A percentile compares a stretch with the other conserved stretches of the same genome.
Conservation (phyloP, 2,888 invertebrate genomes). For the Arctia plantaginis region DNA sequence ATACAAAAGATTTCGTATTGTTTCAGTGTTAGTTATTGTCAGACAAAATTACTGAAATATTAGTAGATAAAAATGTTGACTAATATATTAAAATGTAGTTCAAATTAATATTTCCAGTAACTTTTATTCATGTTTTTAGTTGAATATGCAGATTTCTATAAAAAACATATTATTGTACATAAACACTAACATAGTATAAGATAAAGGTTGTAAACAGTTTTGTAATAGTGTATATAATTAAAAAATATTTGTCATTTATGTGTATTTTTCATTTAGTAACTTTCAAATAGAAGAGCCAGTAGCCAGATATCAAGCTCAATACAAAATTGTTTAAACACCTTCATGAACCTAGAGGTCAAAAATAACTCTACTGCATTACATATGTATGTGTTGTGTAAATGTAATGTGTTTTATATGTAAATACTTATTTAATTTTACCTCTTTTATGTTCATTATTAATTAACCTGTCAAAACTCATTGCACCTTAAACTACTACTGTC, state of each 20-base stretch:
- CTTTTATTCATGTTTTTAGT: neutral
- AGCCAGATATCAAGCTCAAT: too few species aligned
- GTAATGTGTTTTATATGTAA: too few species aligned
- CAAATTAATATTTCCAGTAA: neutral
- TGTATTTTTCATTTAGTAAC: constrained; percentile 5
- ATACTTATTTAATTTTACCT: too few species aligned
- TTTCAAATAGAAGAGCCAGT: neutral
- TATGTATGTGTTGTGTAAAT: too few species aligned
- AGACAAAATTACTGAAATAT: neutral
- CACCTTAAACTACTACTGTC: too few species aligned
- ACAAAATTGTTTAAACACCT: too few species aligned
- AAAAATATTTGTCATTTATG: neutral
- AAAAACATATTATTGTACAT: constrained; percentile 1
- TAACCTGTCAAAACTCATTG: too few species aligned
- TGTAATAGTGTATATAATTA: constrained; percentile 6
- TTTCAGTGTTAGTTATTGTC: neutral
- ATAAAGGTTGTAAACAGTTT: neutral
- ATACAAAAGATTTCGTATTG: neutral
- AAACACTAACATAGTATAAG: neutral
- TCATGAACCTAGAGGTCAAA: too few species aligned
- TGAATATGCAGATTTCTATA: neutral
- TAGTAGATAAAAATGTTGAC: neutral
- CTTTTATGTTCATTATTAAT: too few species aligned
- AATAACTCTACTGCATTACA: too few species aligned
- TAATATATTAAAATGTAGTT: neutral